These are phyloP conservation scores for Spilarctia lutea DNA, from an alignment of 2,888 invertebrate genomes.

Conservation along the genomic window DNA sequence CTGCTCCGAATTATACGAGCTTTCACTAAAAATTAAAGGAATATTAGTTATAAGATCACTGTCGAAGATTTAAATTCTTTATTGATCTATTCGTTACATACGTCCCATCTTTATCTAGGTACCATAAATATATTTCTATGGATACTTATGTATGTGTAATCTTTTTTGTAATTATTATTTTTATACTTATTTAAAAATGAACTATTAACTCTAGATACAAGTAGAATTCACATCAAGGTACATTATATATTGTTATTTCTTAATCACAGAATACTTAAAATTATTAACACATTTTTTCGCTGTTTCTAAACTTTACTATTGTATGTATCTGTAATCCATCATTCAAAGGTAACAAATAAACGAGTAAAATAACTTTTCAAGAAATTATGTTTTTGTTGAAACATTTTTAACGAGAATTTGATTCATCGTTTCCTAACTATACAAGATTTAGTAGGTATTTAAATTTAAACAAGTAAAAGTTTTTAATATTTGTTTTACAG, in stretches of 20 bases:
- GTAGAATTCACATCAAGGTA: background rate
- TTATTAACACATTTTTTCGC: no score
- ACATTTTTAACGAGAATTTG: background rate
- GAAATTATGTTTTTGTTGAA: background rate
- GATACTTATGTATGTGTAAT: no score
- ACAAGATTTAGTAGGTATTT: background rate
- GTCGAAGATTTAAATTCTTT: background rate
- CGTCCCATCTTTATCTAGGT: background rate
- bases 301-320: no score
- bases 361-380: no score
- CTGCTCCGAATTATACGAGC: constrained; percentile 44
- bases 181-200: background rate
- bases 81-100: background rate
- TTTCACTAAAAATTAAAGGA: constrained; percentile 19
- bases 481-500: no score
- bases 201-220: background rate
- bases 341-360: no score
- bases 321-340: no score
- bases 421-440: background rate
- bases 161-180: background rate
- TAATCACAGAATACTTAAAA: no score
- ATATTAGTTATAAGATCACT: background rate
- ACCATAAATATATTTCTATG: background rate
- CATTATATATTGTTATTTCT: background rate
- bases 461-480: background rate